These are phyloP conservation scores for Chelonus insularis DNA, from an alignment of 1,140 invertebrate genomes.

Conservation along the genomic window DNA sequence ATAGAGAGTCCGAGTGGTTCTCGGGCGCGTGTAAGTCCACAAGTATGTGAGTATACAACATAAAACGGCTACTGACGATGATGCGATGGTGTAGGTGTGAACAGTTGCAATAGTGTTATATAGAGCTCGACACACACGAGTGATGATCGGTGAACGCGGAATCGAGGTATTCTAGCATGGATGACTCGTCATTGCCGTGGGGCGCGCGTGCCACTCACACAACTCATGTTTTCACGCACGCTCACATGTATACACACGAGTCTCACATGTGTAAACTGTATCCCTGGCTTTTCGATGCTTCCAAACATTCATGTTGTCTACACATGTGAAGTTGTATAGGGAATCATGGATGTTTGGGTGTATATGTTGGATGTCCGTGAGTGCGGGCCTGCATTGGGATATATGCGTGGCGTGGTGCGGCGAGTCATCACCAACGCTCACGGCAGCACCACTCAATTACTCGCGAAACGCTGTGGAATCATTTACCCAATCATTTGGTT, in stretches of 20 bases:
- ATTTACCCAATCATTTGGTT: slow-evolving; percentile 64
- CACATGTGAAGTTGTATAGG: slow-evolving; percentile 18
- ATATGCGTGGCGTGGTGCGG: slow-evolving; percentile 18
- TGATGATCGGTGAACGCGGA: slow-evolving; percentile 31
- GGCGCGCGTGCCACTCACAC: slow-evolving; percentile 56
- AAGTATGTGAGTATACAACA: slow-evolving; percentile 24
- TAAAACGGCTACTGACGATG: slow-evolving; percentile 7
- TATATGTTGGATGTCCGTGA: slow-evolving; percentile 16
- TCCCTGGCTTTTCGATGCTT: slow-evolving; percentile 15
- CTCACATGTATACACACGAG: slow-evolving; percentile 15
- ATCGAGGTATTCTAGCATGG: slow-evolving; percentile 58
- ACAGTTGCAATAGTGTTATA: slow-evolving; percentile 1
- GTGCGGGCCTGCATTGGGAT: slow-evolving; percentile 2
- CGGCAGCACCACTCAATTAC: slow-evolving; percentile 58
- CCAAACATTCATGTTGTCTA: background rate
- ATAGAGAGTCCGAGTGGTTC: slow-evolving; percentile 36
- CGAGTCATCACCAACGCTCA: slow-evolving; percentile 53
- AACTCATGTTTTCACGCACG: slow-evolving; percentile 18
- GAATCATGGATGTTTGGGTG: background rate
- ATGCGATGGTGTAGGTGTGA: background rate
- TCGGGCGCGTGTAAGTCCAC: slow-evolving; percentile 37
- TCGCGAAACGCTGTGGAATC: slow-evolving; percentile 60
- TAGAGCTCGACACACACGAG: slow-evolving; percentile 19
- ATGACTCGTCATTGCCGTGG: slow-evolving; percentile 61
- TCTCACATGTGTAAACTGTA: background rate